A percentile compares a stretch with the other conserved stretches of the same genome.
Conservation (phyloP, 2,113 vertebrate species). For the Paradisaea rubra region DNA sequence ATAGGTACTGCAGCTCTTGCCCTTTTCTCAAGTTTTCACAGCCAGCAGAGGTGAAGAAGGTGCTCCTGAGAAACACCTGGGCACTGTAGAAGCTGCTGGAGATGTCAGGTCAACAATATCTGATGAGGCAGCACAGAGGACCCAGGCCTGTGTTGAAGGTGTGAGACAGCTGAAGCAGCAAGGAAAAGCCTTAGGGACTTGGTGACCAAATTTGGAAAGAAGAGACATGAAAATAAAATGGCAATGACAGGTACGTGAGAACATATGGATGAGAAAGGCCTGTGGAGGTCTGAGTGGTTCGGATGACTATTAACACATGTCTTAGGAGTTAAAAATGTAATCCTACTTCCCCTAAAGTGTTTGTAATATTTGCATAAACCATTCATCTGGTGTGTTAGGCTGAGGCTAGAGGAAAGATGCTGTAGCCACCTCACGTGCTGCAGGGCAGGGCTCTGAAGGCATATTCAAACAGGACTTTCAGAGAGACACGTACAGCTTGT, state of each 20-base stretch:
- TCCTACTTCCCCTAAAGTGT: neutral
- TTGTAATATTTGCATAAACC: neutral
- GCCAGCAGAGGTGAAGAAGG: neutral
- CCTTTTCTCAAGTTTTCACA: neutral
- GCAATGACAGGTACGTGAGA: neutral
- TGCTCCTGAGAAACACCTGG: neutral
- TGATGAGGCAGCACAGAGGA: neutral
- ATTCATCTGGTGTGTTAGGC: neutral
- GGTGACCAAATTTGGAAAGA: neutral
- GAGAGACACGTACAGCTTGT: fast-evolving
- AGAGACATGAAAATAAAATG: neutral
- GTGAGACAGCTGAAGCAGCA: neutral
- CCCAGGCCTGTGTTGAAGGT: neutral
- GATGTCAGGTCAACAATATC: neutral
- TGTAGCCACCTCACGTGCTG: neutral
- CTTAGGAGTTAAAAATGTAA: neutral
- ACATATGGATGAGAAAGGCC: neutral
- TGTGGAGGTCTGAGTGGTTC: neutral
- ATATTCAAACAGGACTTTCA: neutral
- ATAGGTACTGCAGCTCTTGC: neutral
- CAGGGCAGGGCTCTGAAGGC: neutral
- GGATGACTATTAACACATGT: fast-evolving
- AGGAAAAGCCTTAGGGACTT: neutral
- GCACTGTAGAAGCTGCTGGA: neutral
- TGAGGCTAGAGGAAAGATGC: neutral